Conservation (phyloP, 2,113 vertebrate species). For the Halcyon malimbica region DNA sequence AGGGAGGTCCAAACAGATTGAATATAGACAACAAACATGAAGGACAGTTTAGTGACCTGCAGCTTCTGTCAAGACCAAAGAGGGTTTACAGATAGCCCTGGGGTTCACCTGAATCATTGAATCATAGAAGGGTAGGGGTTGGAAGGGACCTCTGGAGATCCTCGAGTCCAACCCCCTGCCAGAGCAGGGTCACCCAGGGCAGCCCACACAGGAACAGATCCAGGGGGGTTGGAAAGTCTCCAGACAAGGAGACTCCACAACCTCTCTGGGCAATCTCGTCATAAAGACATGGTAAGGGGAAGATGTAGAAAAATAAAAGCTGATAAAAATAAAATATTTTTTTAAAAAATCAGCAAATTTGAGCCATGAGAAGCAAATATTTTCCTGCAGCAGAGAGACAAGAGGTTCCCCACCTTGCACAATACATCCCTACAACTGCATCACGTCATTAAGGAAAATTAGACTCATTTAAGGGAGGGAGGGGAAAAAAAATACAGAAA, state of each 20-base stretch:
- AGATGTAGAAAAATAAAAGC: background rate
- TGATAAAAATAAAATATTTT: background rate
- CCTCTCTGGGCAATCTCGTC: too few species aligned
- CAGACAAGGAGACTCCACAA: too few species aligned
- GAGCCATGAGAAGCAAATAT: background rate
- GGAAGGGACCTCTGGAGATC: too few species aligned
- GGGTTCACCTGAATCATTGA: background rate
- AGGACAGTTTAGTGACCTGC: conserved; percentile 34
- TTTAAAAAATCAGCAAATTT: background rate
- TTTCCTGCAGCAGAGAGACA: background rate
- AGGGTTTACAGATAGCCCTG: background rate
- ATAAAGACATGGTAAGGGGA: background rate
- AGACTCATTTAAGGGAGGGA: background rate
- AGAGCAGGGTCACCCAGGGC: too few species aligned
- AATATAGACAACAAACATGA: conserved; percentile 58
- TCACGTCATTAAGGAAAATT: background rate
- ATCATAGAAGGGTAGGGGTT: too few species aligned
- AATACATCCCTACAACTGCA: background rate
- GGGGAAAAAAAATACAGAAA: too few species aligned
- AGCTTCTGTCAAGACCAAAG: conserved; percentile 43
- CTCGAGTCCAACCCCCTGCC: too few species aligned
- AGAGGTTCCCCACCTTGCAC: background rate
- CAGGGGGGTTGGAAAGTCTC: too few species aligned
- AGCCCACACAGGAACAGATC: too few species aligned
- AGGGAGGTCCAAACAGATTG: conserved; percentile 61